Percentiles rank a stretch among this genome's conserved stretches.
phyloP scores from a whole-genome alignment of 1,140 invertebrate genomes.

The Tetramorium parvispinum region DNA sequence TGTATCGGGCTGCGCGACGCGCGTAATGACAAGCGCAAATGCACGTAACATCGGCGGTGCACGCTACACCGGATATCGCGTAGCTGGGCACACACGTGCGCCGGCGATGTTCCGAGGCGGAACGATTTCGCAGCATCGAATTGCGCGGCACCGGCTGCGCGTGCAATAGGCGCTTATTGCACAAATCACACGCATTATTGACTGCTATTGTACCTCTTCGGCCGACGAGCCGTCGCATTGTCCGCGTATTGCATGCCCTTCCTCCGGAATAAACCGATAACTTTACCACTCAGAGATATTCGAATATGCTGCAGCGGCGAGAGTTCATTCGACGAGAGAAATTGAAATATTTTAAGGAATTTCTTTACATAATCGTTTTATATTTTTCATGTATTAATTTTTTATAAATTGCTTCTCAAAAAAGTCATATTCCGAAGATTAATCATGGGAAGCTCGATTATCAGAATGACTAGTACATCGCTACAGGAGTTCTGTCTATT shows the following conservation, averaged over 20 bases:
- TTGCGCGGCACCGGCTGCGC: slow-evolving; percentile 82
- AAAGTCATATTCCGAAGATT: background rate
- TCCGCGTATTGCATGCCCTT: slow-evolving; percentile 45
- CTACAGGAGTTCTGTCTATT: background rate
- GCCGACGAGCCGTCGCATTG: slow-evolving; percentile 70
- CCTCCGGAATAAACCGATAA: slow-evolving; percentile 52
- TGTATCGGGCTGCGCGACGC: slow-evolving; percentile 57
- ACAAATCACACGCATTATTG: slow-evolving; percentile 85
- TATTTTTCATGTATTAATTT: background rate
- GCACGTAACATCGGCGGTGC: slow-evolving; percentile 69
- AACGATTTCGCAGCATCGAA: slow-evolving; percentile 82
- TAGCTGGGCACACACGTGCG: slow-evolving; percentile 78
- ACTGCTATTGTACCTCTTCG: slow-evolving; percentile 82
- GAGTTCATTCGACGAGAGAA: background rate
- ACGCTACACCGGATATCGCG: slow-evolving; percentile 69
- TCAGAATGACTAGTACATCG: background rate
- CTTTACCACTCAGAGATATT: background rate
- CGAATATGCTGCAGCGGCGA: background rate
- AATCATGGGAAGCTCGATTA: background rate
- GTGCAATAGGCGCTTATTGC: slow-evolving; percentile 84
- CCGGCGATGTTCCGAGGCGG: slow-evolving; percentile 79
- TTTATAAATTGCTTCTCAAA: background rate
- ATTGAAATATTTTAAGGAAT: background rate
- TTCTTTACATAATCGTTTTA: background rate
- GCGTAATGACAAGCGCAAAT: slow-evolving; percentile 80